A percentile compares a stretch with the other conserved stretches of the same genome.
phyloP scores from a whole-genome alignment of 2,797 vertebrate genomes.

The Sebastes kiyomatsui region DNA sequence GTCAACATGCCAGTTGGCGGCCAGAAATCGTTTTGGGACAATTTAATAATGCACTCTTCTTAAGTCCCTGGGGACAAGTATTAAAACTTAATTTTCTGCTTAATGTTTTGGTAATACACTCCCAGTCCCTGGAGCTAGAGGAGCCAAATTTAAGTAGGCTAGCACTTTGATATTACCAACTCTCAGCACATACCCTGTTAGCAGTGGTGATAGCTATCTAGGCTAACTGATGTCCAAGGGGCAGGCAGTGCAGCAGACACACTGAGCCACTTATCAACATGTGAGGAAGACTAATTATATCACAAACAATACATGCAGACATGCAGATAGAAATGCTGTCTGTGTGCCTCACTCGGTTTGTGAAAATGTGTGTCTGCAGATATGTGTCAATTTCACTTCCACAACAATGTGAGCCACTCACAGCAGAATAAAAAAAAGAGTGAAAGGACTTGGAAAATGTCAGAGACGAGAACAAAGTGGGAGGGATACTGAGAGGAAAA shows the following conservation, averaged over 20 bases:
- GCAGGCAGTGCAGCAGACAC: constrained; percentile 15
- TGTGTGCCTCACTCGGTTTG: neutral
- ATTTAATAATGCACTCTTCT: constrained; percentile 53
- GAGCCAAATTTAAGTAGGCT: constrained; percentile 44
- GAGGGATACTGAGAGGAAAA: neutral
- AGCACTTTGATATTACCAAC: constrained; percentile 40
- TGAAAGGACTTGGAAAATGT: neutral
- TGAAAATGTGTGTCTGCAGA: neutral
- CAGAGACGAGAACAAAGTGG: neutral
- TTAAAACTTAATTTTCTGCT: constrained; percentile 64
- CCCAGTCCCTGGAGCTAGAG: constrained; percentile 49
- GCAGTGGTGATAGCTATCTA: constrained; percentile 7
- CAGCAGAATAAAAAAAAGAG: neutral
- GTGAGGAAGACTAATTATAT: neutral
- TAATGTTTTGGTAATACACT: constrained; percentile 65
- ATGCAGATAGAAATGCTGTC: neutral
- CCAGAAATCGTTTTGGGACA: constrained; percentile 24
- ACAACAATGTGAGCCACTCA: neutral
- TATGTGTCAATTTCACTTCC: neutral
- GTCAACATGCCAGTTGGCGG: constrained; percentile 25
- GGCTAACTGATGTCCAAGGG: constrained; percentile 33
- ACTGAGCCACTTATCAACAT: constrained; percentile 15
- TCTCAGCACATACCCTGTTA: constrained; percentile 14
- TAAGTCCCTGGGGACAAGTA: constrained; percentile 15
- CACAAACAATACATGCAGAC: neutral